These are phyloP conservation scores for Fissipunctia ypsillon DNA, from an alignment of 2,888 invertebrate genomes.

Conservation along the genomic window DNA sequence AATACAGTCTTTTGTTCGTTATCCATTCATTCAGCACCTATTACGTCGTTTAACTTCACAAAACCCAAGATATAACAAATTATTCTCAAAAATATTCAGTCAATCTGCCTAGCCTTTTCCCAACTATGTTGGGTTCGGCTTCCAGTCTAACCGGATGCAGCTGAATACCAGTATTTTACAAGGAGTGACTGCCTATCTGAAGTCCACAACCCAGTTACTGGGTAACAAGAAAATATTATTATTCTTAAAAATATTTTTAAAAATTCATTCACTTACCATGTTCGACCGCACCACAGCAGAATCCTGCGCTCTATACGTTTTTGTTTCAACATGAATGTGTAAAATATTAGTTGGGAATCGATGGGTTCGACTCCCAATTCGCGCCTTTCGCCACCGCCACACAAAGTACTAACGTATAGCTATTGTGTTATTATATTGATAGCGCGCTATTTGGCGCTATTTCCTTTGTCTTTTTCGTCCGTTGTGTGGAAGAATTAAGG, in stretches of 20 bases:
- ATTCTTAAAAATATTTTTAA: neutral
- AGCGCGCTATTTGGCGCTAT: slow-evolving; percentile 23
- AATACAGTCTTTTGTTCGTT: neutral
- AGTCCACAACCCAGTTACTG: neutral
- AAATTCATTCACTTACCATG: slow-evolving; percentile 39
- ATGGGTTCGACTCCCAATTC: slow-evolving; percentile 70
- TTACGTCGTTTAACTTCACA: neutral
- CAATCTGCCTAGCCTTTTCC: too few relatives aligned
- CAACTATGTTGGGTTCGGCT: neutral
- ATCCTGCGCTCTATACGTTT: slow-evolving; percentile 75
- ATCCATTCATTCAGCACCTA: neutral
- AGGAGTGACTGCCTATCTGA: neutral
- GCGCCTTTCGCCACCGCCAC: slow-evolving; percentile 56
- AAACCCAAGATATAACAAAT: neutral
- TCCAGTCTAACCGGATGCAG: too few relatives aligned
- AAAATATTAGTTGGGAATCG: slow-evolving; percentile 82
- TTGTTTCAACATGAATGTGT: slow-evolving; percentile 80
- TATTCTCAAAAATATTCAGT: neutral
- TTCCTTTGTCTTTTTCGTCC: slow-evolving; percentile 29
- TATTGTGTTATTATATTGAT: slow-evolving; percentile 56
- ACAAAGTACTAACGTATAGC: slow-evolving; percentile 58
- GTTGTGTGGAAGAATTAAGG: slow-evolving; percentile 3
- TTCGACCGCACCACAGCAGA: slow-evolving; percentile 46
- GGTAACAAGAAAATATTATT: neutral
- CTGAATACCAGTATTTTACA: neutral